Percentiles rank a stretch among this genome's conserved stretches.
Evolutionary conservation across 2,113 vertebrate genomes (phyloP).

Genomic region (Pyrgilauda ruficollis): DNA sequence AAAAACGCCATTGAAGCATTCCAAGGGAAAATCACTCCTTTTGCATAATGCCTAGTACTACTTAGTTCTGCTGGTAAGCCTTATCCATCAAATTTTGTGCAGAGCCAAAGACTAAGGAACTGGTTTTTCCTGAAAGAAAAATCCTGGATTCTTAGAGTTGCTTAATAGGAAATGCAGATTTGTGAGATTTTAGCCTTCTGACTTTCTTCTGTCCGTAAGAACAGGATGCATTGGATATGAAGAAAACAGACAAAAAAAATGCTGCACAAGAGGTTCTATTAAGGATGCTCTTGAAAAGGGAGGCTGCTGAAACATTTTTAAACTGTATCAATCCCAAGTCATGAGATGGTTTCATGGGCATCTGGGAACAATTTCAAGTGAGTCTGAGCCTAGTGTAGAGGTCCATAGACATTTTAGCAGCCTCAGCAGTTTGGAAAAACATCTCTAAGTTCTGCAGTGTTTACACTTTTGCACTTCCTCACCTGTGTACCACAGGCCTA

Average conservation of each 20-base stretch:
- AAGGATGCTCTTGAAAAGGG: background rate
- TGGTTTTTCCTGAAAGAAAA: background rate
- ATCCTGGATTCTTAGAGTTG: background rate
- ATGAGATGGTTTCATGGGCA: background rate
- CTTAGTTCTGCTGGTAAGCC: background rate
- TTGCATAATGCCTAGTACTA: background rate
- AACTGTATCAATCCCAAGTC: background rate
- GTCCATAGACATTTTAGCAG: background rate
- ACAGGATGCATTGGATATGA: background rate
- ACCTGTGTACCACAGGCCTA: background rate
- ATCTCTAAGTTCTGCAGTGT: background rate
- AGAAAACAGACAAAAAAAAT: background rate
- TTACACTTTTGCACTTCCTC: background rate
- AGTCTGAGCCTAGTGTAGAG: background rate
- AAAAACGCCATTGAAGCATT: background rate
- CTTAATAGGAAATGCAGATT: background rate
- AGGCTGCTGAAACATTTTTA: background rate
- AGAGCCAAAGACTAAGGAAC: no score
- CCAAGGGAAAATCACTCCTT: background rate
- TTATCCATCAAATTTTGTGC: background rate
- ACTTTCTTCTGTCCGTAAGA: background rate
- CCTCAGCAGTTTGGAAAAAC: background rate
- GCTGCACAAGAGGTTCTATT: background rate
- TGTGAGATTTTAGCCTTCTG: background rate
- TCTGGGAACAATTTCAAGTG: background rate